Evolutionary conservation across 1,140 invertebrate species (phyloP).

Genomic region (Bombyx mori): ASM3026992v2 NC_085118.1:12093001-12093500

Average conservation of each 20-base stretch:
- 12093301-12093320: constrained; percentile 50
- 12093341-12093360: constrained; percentile 30
- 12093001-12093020: too few species aligned
- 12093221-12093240: too few species aligned
- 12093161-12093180: background rate
- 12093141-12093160: constrained; percentile 2
- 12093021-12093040: too few species aligned
- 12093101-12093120: too few species aligned
- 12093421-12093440: constrained; percentile 55
- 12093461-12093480: constrained; percentile 31
- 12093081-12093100: too few species aligned
- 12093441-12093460: constrained; percentile 38
- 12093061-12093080: too few species aligned
- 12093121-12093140: background rate
- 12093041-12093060: too few species aligned
- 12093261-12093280: constrained; percentile 36
- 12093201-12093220: too few species aligned
- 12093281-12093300: constrained; percentile 57
- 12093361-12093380: constrained; percentile 33
- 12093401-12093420: constrained; percentile 64
- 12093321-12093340: constrained; percentile 36
- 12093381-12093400: constrained; percentile 42
- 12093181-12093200: background rate
- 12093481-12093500: constrained; percentile 56
- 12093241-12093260: background rate